Evolutionary conservation across 2,888 invertebrate genomes (phyloP), one percentile per base, ranked within the genome.

Genomic region (Prosapia bicincta): DNA sequence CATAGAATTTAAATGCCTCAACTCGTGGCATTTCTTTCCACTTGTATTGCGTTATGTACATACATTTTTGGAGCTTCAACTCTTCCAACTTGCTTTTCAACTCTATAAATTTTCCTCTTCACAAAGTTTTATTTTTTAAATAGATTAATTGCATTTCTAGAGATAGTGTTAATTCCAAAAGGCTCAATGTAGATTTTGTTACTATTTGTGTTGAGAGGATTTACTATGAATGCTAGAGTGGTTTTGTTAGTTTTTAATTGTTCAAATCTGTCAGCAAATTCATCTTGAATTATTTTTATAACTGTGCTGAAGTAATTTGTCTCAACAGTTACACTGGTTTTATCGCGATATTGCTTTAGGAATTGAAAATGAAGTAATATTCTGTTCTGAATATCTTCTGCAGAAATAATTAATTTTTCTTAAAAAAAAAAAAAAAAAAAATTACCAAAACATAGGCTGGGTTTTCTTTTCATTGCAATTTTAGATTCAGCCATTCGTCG

Each of bases 1-100:
- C 24, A 23, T 66, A 10, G 66, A 74, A 68, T 80, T 81, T 81
- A 76, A 81, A 78, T 80, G 78, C 79, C 80, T 81, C 80, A 79
- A 81, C 80, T 81, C 76, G 78, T 79, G 78, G 78, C 79, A 81
- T 81, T 81, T 82, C 80, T 81, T 82, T 81, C 79, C 79, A 81
- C 79, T 81, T 81, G 28, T 80, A 78, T 72, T 78, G 80, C 79
- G 78, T 77, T 72, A 79, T 73, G 79, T 79, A 74, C 79, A 77
- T 78, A 70, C 78, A 78, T 79, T 80, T 81, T 77, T 80, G 80
- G 78, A 79, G 81, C 80, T 82, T 79, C 78, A 82, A n/a, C n/a
- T n/a, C n/a, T n/a, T n/a, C n/a, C n/a, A n/a, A n/a, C n/a, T n/a
- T n/a, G n/a, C n/a, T n/a, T n/a, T n/a, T n/a, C n/a, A n/a, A n/a